These are phyloP conservation scores for Patella ulyssiponensis DNA, from an alignment of 2,888 invertebrate genomes.

Conservation along the genomic window DNA sequence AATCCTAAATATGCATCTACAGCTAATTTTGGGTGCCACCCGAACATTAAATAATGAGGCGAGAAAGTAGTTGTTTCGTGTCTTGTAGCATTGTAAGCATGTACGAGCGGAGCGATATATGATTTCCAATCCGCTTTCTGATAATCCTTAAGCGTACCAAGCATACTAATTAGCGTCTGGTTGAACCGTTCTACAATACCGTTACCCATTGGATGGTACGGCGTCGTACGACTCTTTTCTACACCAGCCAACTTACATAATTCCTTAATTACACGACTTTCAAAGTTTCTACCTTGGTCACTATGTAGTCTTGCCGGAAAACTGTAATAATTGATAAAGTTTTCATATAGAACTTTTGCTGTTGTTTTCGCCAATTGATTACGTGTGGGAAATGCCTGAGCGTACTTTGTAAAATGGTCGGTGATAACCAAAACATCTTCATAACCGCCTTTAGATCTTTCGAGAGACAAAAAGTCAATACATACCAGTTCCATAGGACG, in stretches of 20 bases:
- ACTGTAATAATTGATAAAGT: neutral
- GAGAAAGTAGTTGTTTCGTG: neutral
- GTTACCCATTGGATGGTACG: neutral
- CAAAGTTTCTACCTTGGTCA: neutral
- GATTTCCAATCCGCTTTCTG: neutral
- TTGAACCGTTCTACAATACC: neutral
- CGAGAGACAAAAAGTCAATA: neutral
- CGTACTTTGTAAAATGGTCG: conserved; percentile 24
- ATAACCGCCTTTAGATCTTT: conserved; percentile 22
- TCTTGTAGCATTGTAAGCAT: neutral
- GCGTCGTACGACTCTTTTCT: neutral
- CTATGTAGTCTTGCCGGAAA: neutral
- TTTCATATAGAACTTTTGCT: neutral
- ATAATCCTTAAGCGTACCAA: neutral
- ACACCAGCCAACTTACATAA: conserved; percentile 21
- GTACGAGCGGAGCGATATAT: neutral
- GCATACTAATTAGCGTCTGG: neutral
- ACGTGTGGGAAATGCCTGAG: conserved; percentile 29
- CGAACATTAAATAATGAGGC: neutral
- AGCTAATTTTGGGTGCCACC: neutral
- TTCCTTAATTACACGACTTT: conserved; percentile 3
- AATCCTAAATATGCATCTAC: neutral
- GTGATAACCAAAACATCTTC: conserved; percentile 23
- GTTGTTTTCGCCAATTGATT: conserved; percentile 26
- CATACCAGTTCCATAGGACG: no score